phyloP scores from a whole-genome alignment of 2,888 invertebrate genomes.

The Hedychridium roseum region DNA sequence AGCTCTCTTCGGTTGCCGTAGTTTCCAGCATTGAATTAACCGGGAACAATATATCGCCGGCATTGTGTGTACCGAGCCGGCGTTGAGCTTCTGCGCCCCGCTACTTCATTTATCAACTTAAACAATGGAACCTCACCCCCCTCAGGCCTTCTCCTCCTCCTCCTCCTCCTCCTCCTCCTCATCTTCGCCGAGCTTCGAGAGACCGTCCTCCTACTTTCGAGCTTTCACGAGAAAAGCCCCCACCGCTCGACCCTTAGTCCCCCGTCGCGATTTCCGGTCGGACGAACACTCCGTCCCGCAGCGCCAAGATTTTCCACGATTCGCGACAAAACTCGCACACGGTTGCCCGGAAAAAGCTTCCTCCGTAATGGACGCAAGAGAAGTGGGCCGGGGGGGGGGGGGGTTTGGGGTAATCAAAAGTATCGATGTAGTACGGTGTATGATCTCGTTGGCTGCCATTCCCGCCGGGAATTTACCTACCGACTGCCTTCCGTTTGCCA shows the following conservation, averaged over 20 bases:
- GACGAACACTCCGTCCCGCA: constrained; percentile 8
- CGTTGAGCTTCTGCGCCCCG: constrained; percentile 37
- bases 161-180: constrained; percentile 7
- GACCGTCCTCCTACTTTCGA: constrained; percentile 15
- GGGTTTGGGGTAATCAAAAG: constrained; percentile 25
- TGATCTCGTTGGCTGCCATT: too few species aligned
- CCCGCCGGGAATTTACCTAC: too few species aligned
- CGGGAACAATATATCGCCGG: constrained; percentile 44
- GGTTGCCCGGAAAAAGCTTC: too few species aligned
- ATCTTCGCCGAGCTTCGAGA: constrained; percentile 17
- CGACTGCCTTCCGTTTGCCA: too few species aligned
- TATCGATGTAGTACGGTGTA: too few species aligned
- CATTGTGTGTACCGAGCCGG: constrained; percentile 43
- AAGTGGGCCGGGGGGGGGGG: not conserved
- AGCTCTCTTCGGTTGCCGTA: too few species aligned
- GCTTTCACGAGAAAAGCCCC: constrained; percentile 32
- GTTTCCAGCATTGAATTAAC: constrained; percentile 46
- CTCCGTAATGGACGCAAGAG: too few species aligned
- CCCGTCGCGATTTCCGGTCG: constrained; percentile 24
- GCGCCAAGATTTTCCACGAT: constrained; percentile 13
- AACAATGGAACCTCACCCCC: constrained; percentile 46
- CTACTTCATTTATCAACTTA: constrained; percentile 58
- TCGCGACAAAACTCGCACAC: too few species aligned
- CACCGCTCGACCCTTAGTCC: too few species aligned
- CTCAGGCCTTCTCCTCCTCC: constrained; percentile 15